Evolutionary conservation across 2,888 invertebrate genomes (phyloP).

Genomic region (Apamea crenata): DNA sequence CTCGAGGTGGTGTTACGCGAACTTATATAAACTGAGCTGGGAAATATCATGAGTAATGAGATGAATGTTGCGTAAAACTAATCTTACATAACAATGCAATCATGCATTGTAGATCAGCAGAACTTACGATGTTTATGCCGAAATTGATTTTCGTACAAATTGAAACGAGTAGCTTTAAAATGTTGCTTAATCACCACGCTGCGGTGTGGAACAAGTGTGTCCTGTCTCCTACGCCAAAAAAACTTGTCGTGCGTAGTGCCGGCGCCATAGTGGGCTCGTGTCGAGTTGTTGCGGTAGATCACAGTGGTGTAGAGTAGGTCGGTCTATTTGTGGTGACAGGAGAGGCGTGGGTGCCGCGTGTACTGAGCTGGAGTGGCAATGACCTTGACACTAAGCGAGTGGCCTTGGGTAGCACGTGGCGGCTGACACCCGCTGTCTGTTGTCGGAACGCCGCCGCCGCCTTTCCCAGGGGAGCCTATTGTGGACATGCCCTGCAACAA

Average conservation of each 20-base stretch:
- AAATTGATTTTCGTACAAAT: slow-evolving; percentile 33
- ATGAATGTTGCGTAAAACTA: slow-evolving; percentile 45
- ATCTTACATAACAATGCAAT: slow-evolving; percentile 48
- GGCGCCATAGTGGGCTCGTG: slow-evolving; percentile 71
- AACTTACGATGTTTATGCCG: slow-evolving; percentile 21
- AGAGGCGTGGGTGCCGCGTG: slow-evolving; percentile 90
- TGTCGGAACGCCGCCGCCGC: slow-evolving; percentile 90
- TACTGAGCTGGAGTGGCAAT: slow-evolving; percentile 90
- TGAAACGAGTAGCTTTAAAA: slow-evolving; percentile 27
- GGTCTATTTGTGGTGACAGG: slow-evolving; percentile 90
- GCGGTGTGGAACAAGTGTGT: slow-evolving; percentile 48
- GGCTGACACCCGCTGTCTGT: slow-evolving; percentile 90
- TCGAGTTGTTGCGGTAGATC: slow-evolving; percentile 82
- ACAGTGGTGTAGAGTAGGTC: slow-evolving; percentile 85
- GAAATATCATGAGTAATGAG: slow-evolving; percentile 45
- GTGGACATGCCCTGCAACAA: slow-evolving; percentile 84
- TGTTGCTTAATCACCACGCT: slow-evolving; percentile 42
- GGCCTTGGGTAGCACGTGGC: slow-evolving; percentile 91
- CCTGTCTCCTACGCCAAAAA: slow-evolving; percentile 63
- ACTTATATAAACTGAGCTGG: slow-evolving; percentile 46
- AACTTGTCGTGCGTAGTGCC: slow-evolving; percentile 64
- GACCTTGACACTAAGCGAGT: slow-evolving; percentile 91
- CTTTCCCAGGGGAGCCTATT: slow-evolving; percentile 90
- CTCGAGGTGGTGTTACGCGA: slow-evolving; percentile 9
- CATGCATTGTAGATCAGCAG: slow-evolving; percentile 25